Base-by-base conservation (phyloP, 53 echinoderm and acorn worm species). In the Paelopatides confundens region DNA sequence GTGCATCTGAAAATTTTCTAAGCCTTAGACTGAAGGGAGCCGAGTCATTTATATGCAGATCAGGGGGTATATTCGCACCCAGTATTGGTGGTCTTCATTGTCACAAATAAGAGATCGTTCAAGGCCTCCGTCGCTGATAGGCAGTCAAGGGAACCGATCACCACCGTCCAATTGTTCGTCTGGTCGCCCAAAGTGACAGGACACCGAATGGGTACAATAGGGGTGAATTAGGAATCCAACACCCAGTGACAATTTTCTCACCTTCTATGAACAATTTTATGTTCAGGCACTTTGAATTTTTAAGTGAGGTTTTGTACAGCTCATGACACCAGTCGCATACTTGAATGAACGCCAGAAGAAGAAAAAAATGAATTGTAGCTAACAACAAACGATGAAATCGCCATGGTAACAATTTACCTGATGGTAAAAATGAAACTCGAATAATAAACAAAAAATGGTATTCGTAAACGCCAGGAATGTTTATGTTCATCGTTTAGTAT, bases 61-160 rank as follows among this genome's bases (percentile, higher is more conserved):
- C 70, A 70, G 70, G 35, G 36, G 37, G n/a, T 36, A 70, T 15
- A n/a, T 70, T 70, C 70, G 70, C 70, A 36, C 70, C 70, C 70
- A n/a, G n/a, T n/a, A n/a, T 70, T 70, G 10, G 17, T 35, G 27
- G 70, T 36, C 37, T 26, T 70, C 39, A 35, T 70, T 70, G 70
- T 70, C n/a, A 35, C n/a, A 70, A 39, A 37, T 70, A 70, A 13
- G 38, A 39, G 8, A 14, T 39, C 36, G 23, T 39, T 70, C 70
- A 70, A 70, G 70, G 70, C 35, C 70, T 35, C 35, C 17, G 35
- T 12, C 18, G 37, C 17, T 15, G 31, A 39, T 58, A 58, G 58
- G 69, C 15, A 14, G 18, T n/a, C 36, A 21, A 27, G 24, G 70
- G 70, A 70, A 36, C 17, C 70, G 70, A 39, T 39, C 70, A 37